Evolutionary conservation across 2,113 vertebrate species (phyloP), one percentile per base, ranked within the genome.

Genomic region (Nanorana parkeri): DNA sequence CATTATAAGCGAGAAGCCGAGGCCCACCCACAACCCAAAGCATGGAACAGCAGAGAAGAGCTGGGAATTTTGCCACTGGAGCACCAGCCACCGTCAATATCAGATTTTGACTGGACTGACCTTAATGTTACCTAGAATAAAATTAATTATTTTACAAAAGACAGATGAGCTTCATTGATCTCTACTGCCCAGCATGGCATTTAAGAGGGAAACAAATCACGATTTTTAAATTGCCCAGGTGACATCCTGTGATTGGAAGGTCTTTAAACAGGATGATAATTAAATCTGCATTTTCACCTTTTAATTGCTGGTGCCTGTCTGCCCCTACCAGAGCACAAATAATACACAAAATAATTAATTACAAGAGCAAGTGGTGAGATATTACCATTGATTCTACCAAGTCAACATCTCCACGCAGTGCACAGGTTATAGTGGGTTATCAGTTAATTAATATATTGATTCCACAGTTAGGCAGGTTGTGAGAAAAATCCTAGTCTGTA

Each of bases 361-460:
- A 29, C 10, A 6, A 29, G 4, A 64, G 47, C 15, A 51, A 66
- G 15, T 21, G 13, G 20, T 64, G 17, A 28, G 68, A 41, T 82
- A 65, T 82, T 60, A 47, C 15, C 72, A 67, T 67, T 60, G 52
- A 81, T 58, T 58, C 17, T 67, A 63, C 61, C 79, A 75, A 67
- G 63, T 82, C 61, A 47, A 68, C 71, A 68, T 58, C 28, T 36
- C 67, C 51, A 47, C 60, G n/a, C 63, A 75, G 15, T 41, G 68
- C 58, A 19, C 28, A 29, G 80, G 80, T 67, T 75, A 54, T 13
- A 60, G 28, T 23, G 15, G 68, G 68, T 32, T 66, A 74, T 67
- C 80, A 58, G 8, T 67, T 67, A 75, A 75, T 82, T 21, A 75
- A 75, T 24, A 41, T 75, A 75, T 82, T 65, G 79, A 81, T 81